Evolutionary conservation across 2,888 invertebrate species (phyloP), one percentile per base, ranked within the genome.

Genomic region (Chymomyza procnemis): DNA sequence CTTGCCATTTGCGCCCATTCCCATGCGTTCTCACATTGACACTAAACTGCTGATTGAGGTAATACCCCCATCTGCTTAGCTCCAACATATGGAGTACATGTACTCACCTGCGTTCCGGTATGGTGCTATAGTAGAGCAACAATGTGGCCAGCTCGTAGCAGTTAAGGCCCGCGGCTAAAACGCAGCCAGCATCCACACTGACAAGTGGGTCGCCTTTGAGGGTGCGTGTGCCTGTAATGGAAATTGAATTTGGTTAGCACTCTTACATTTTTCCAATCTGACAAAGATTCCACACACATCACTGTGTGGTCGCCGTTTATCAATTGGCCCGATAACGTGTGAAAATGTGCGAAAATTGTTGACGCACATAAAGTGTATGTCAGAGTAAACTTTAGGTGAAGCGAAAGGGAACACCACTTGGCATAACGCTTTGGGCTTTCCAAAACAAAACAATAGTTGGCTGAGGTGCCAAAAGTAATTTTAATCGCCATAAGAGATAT

Each of bases 71-170:
- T 34, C 54, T 26, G 21, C 57, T 16, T 41, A 88, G 21, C 57
- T 16, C 47, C 88, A 62, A 56, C 18, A 14, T 12, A 18, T 26
- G 26, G 26, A 26, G 6, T 26, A 26, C 26, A 26, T 26, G 6
- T 26, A 26, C 92, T 93, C 92, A 95, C 95, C 93, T 93, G 79
- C 85, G 75, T 74, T 91, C 90, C 80, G 94, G 93, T 85, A 95
- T 92, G 74, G 94, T 93, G 77, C 93, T 93, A 91, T 95, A 95
- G 92, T 95, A 95, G 88, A 95, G 92, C 74, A 95, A 91, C 75
- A 95, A 92, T 77, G 94, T 93, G 71, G 95, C 94, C 77, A 95
- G 92, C 91, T 95, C 94, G 82, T 93, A 93, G 88, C 93, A 93
- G 78, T 93, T 93, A 68, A 94, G 91, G 71, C 92, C 92, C 73